phyloP scores from a whole-genome alignment of 2,888 invertebrate genomes.

The Brachyptera putata region DNA sequence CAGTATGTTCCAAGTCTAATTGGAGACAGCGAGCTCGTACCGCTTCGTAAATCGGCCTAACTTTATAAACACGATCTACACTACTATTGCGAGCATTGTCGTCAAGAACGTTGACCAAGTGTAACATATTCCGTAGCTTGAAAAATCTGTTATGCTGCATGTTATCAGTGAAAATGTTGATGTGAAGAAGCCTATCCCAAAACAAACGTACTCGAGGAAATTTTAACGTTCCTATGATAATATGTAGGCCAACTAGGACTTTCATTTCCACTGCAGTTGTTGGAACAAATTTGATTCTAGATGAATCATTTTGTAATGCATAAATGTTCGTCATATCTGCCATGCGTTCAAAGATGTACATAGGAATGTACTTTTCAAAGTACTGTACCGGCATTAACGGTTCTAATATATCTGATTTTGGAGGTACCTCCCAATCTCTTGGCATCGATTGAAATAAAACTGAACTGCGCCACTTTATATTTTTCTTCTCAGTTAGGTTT shows the following conservation, averaged over 20 bases:
- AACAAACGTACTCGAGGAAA: conserved; percentile 27
- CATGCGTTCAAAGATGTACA: neutral
- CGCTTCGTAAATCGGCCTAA: conserved; percentile 33
- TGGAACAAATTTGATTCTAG: neutral
- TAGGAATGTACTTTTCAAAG: neutral
- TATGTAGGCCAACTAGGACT: conserved; percentile 25
- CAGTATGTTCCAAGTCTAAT: conserved; percentile 50
- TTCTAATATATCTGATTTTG: neutral
- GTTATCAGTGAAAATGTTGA: conserved; percentile 21
- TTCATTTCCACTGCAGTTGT: conserved; percentile 19
- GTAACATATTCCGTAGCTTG: conserved; percentile 28
- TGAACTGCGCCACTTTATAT: neutral
- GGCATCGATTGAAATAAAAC: neutral
- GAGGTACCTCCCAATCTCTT: neutral
- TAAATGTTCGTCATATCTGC: conserved; percentile 37
- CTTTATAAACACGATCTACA: conserved; percentile 30
- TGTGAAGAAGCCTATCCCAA: conserved; percentile 25
- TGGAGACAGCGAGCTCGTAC: conserved; percentile 30
- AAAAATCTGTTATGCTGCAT: conserved; percentile 32
- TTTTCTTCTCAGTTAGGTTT: neutral
- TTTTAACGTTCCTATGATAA: conserved; percentile 20
- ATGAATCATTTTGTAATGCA: conserved; percentile 14
- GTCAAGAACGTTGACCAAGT: conserved; percentile 31
- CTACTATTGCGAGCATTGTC: neutral
- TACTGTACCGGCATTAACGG: neutral